These are phyloP conservation scores for Hemiscyllium ocellatum DNA, from an alignment of 2,113 vertebrate genomes.

Conservation along the genomic window DNA sequence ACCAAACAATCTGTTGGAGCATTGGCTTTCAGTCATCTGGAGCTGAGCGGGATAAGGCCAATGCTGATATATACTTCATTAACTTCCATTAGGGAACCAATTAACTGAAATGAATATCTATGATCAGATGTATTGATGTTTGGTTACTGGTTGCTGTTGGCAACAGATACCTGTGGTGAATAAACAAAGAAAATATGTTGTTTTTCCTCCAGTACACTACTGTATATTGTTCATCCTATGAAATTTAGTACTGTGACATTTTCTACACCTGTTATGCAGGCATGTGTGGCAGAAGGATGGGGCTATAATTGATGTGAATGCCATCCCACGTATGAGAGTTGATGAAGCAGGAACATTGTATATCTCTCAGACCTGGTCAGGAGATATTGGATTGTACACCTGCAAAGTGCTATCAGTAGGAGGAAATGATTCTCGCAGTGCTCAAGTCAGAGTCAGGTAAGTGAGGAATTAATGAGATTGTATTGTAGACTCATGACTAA, in stretches of 20 bases:
- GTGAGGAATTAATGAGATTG: background rate
- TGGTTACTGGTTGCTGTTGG: background rate
- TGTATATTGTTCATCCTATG: background rate
- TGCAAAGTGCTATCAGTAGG: slow-evolving; percentile 83
- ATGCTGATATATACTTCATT: background rate
- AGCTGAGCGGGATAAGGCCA: background rate
- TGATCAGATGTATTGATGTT: background rate
- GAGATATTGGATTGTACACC: slow-evolving; percentile 91
- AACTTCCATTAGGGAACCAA: background rate
- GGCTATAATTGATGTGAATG: slow-evolving; percentile 57
- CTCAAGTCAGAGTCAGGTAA: slow-evolving; percentile 88
- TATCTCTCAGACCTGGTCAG: slow-evolving; percentile 97
- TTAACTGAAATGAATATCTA: background rate
- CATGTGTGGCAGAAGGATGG: slow-evolving; percentile 93
- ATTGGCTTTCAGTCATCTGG: background rate
- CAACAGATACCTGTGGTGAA: background rate
- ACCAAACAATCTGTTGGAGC: background rate
- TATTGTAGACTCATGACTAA: too few relatives aligned
- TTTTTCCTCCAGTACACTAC: background rate
- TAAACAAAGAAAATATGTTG: background rate
- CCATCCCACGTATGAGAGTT: slow-evolving; percentile 67
- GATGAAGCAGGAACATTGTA: slow-evolving; percentile 77
- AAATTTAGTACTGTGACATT: background rate
- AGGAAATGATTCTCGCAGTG: slow-evolving; percentile 85
- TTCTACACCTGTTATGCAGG: slow-evolving; percentile 50